Evolutionary conservation across 2,797 vertebrate species (phyloP), one percentile per base, ranked within the genome.

Genomic region (Vipera latastei): DNA sequence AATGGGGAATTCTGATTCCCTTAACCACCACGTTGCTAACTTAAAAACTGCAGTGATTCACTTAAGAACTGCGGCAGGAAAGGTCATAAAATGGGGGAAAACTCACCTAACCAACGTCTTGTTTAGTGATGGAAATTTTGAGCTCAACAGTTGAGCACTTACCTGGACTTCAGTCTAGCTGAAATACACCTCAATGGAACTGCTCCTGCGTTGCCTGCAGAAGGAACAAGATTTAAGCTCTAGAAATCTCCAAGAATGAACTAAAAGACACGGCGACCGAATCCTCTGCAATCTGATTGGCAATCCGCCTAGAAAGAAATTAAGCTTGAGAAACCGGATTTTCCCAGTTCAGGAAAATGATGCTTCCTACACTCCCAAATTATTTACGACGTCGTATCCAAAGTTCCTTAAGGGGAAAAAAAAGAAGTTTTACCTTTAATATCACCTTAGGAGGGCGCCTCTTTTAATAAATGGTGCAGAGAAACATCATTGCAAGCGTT

Each of bases 381-480:
- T 61, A 88, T 25, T 53, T 61, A 25, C 3, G 0, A 8, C 7
- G 0, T 18, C 2, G 4, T n/a, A 16, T n/a, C 12, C 12, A 89
- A 32, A 0, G 4, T 32, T 51, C 69, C 18, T 73, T 90, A 51
- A 48, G 14, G 14, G n/a, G 56, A 1, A 0, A 53, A 1, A 26
- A 53, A 60, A 59, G 28, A 60, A 6, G 22, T 60, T 53, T 86
- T 90, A n/a, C 53, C 78, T 85, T 69, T 87, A 22, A 22, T 86
- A 63, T 91, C 63, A 92, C 91, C 8, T 92, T 57, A 92, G n/a
- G 94, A 95, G 95, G 93, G 93, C 90, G 89, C 20, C 94, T 94
- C 56, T 92, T 96, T 95, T 83, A 12, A 28, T 95, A 94, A 86
- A 61, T 94, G 94, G 93, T 59, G 89, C 93, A 94, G 63, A 94